Percentiles rank a stretch among this genome's conserved stretches.
Conservation (phyloP, 1,140 invertebrate genomes). For the Spodoptera litura region DNA sequence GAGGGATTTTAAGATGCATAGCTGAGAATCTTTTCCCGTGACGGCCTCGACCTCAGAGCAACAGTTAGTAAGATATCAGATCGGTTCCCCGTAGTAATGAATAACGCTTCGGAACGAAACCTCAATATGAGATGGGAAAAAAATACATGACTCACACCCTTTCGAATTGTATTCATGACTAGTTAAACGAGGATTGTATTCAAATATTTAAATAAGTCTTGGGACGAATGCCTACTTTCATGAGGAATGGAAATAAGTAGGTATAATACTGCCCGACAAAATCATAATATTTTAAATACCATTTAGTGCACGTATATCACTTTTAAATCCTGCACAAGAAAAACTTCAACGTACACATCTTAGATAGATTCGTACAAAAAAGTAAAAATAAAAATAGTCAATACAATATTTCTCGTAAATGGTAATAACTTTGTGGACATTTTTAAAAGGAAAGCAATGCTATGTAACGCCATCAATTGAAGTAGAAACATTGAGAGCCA, state of each 20-base stretch:
- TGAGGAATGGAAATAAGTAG: no score
- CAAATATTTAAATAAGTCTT: constrained; percentile 15
- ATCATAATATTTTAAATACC: no score
- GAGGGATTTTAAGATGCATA: constrained; percentile 59
- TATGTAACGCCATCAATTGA: constrained; percentile 41
- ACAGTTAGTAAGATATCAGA: constrained; percentile 62
- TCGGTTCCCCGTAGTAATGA: constrained; percentile 63
- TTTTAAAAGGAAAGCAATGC: constrained; percentile 30
- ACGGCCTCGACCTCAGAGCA: constrained; percentile 62
- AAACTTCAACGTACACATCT: no score
- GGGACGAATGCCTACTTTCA: neutral
- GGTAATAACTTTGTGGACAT: constrained; percentile 5
- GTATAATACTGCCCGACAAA: no score
- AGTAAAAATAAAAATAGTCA: neutral
- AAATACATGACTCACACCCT: constrained; percentile 49
- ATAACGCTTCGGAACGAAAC: constrained; percentile 53
- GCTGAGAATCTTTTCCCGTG: constrained; percentile 71
- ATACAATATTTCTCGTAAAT: neutral
- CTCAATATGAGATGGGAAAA: constrained; percentile 49
- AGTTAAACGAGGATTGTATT: constrained; percentile 21
- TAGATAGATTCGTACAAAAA: no score
- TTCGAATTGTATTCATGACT: constrained; percentile 19
- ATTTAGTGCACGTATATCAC: no score
- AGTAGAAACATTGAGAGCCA: constrained; percentile 61
- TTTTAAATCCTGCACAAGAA: no score